These are phyloP conservation scores for Brenthis daphne DNA, from an alignment of 2,888 invertebrate genomes.

Conservation along the genomic window DNA sequence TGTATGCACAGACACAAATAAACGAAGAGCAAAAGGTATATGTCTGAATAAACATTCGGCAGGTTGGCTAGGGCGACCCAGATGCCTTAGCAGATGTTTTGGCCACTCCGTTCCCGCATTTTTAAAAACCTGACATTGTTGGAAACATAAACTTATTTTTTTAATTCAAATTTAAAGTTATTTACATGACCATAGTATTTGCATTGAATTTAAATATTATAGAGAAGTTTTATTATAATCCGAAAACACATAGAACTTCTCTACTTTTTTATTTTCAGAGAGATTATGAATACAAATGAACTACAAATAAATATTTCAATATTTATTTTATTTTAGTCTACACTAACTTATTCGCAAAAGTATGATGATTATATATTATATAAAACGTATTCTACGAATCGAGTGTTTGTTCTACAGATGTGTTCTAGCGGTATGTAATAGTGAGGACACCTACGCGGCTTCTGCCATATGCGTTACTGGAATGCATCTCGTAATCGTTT, in stretches of 20 bases:
- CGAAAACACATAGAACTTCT: no score
- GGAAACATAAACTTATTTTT: constrained; percentile 1
- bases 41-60: constrained; percentile 39
- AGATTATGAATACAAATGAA: no score
- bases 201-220: background rate
- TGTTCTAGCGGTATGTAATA: constrained; percentile 22
- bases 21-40: constrained; percentile 36
- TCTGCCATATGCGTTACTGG: constrained; percentile 4
- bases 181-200: background rate
- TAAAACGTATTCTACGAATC: constrained; percentile 18
- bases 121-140: constrained; percentile 12
- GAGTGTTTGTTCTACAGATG: constrained; percentile 28
- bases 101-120: constrained; percentile 18
- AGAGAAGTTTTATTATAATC: no score
- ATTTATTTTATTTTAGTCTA: no score
- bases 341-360: no score
- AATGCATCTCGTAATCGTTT: constrained; percentile 27
- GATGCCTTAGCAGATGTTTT: constrained; percentile 30
- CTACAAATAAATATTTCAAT: no score
- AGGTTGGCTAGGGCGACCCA: constrained; percentile 33
- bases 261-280: no score
- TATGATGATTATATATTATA: background rate
- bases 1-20: constrained; percentile 42
- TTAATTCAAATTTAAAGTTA: background rate
- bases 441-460: constrained; percentile 21